Evolutionary conservation across 2,113 vertebrate species (phyloP), one percentile per base, ranked within the genome.

Genomic region (Trinectes maculatus): DNA sequence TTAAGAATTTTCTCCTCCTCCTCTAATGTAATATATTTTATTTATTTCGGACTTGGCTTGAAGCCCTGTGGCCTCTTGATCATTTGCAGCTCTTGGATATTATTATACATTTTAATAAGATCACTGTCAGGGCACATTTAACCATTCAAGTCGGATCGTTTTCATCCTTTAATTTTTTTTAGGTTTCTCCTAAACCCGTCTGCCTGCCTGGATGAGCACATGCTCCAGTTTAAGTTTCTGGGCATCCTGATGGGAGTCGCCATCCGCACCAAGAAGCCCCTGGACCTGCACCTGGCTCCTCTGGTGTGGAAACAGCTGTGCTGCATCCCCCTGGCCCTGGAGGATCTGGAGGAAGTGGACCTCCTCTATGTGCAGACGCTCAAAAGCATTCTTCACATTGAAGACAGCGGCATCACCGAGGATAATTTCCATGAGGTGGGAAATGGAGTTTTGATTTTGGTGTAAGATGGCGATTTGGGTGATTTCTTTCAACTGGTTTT

Each of bases 231-330:
- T 15, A 90, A 85, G 49, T 94, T 94, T 61, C 76, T 94, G 88
- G 93, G 93, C 34, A 92, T 94, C 71, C 90, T 94, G 82, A 93
- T 94, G 93, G 93, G 91, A 0, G 93, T 94, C 71, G 93, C 93
- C 56, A 87, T 94, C 58, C 91, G 93, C 21, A 94, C 93, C 74
- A 93, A 94, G 85, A 94, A 94, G 79, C 93, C 93, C 0, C 84
- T 94, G 86, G 93, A 94, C 80, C 89, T 94, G 22, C 93, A 94
- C 85, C 84, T 94, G 76, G 93, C 93, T 0, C 93, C 93, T 0
- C 86, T 93, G 89, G 93, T 94, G 40, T 94, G 93, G 93, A 94
- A 93, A 22, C 93, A 94, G 90, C 85, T 94, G 84, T 94, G 93
- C 78, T 92, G 91, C 70, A 92, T 94, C 71, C 93, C 93, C 0